Base-by-base conservation (phyloP, 2,113 vertebrate genomes). In the Fukomys damarensis region DNA sequence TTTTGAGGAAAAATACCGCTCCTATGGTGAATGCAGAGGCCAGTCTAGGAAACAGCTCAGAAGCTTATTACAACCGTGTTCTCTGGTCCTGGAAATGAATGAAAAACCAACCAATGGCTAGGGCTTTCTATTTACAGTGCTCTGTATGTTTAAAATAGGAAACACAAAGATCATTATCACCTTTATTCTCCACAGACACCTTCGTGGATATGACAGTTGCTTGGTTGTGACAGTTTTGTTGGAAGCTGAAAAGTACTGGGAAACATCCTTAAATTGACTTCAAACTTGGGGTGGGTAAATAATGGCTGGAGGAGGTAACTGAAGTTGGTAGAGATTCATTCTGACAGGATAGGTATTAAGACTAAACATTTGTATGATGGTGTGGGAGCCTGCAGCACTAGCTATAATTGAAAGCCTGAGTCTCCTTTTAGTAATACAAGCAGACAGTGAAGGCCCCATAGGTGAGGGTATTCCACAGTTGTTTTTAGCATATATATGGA, bases 261-360 rank as follows among this genome's bases (percentile, higher is more conserved):
- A 96, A 68, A 41, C 76, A 88, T 81, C 3, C 10, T 20, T 84
- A 90, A 93, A 76, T 87, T 89, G 41, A 32, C 59, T 96, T 94
- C 76, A 80, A 84, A 80, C 16, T 89, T 84, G 68, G 16, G 28
- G 6, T 61, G 81, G 49, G 32, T 59, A 30, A 56, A 76, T 63
- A 87, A 68, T 43, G 58, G 6, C 65, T 86, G 41, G 38, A 58
- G 35, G 22, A 89, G n/a, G 52, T 91, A 72, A 80, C 32, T 79
- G 79, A 91, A 80, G 77, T 89, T 88, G 66, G 86, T 91, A 52
- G 49, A 89, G 46, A 95, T 95, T 94, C 74, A 91, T 79, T 93
- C 77, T 96, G 89, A 96, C 79, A 94, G 70, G n/a, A 46, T 35
- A 94, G 83, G 41, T 93, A 82, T 96, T 93, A 89, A 97, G 46